A percentile compares a stretch with the other conserved stretches of the same genome.
phyloP scores from a whole-genome alignment of 2,797 vertebrate genomes.

The Limosa lapponica region DNA sequence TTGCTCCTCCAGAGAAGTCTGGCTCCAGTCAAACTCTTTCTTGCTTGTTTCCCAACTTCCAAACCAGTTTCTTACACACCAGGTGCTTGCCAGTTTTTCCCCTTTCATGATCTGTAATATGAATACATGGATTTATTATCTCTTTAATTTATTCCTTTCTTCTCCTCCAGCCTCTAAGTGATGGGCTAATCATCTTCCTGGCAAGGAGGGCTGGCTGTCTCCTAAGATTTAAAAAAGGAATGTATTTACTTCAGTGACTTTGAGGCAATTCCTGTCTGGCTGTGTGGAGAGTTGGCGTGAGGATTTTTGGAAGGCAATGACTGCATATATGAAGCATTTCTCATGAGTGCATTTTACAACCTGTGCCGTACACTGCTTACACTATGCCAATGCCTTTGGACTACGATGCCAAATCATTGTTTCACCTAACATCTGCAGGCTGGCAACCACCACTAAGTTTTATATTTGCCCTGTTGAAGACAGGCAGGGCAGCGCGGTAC shows the following conservation, averaged over 20 bases:
- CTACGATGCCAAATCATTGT: neutral
- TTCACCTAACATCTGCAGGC: neutral
- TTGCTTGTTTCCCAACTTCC: neutral
- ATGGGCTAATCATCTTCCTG: neutral
- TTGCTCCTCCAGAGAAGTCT: neutral
- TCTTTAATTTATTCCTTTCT: neutral
- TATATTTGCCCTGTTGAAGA: neutral
- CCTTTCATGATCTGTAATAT: neutral
- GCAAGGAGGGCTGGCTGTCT: neutral
- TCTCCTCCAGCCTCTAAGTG: neutral
- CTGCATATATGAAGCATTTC: neutral
- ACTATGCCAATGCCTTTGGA: neutral
- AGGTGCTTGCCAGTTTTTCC: neutral
- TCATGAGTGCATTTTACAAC: neutral
- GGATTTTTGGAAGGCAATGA: neutral
- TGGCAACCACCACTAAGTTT: neutral
- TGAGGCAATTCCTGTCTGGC: neutral
- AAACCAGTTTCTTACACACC: neutral
- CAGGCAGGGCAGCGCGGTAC: neutral
- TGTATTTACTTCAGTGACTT: neutral
- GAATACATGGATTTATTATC: slow-evolving; percentile 16
- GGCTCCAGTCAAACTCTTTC: neutral
- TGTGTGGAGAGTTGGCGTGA: accelerated
- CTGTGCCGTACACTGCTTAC: neutral
- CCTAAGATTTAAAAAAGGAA: neutral